Evolutionary conservation across 2,113 vertebrate genomes (phyloP).

Genomic region (Sprattus sprattus): DNA sequence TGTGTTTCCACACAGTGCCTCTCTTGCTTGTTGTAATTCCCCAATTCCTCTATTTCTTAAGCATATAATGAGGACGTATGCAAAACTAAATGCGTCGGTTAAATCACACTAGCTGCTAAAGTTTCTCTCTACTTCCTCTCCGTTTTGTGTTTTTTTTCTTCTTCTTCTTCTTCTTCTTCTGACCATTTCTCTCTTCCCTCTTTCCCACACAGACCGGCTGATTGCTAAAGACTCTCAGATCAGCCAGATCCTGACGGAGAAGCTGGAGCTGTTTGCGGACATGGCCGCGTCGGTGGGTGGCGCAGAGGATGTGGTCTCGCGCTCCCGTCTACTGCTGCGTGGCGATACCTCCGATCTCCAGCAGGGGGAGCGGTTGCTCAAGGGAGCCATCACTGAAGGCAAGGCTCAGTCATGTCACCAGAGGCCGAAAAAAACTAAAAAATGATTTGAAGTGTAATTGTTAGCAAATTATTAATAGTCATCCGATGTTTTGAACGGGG

Average conservation of each 20-base stretch:
- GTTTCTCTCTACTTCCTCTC: too few relatives aligned
- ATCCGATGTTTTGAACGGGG: neutral
- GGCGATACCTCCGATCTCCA: conserved; percentile 79
- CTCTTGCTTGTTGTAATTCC: neutral
- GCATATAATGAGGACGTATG: neutral
- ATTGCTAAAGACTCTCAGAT: conserved; percentile 81
- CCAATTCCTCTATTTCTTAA: neutral
- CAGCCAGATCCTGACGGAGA: conserved; percentile 79
- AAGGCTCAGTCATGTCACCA: neutral
- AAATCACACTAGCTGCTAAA: neutral
- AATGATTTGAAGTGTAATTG: too few relatives aligned
- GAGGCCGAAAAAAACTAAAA: too few relatives aligned
- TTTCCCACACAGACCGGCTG: conserved; percentile 74
- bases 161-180: neutral
- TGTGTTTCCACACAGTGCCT: neutral
- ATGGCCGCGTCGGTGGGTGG: conserved; percentile 77
- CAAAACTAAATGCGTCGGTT: neutral
- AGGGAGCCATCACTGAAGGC: conserved; percentile 84
- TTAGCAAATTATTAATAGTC: too few relatives aligned
- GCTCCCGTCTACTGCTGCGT: conserved; percentile 69
- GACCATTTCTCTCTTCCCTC: neutral
- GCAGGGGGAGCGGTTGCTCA: conserved; percentile 83
- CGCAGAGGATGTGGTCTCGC: conserved; percentile 69
- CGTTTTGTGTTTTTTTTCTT: neutral
- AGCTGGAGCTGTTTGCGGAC: conserved; percentile 87